Percentiles rank a stretch among this genome's conserved stretches.
These are phyloP conservation scores for Anhinga rufa DNA, from an alignment of 2,113 vertebrate genomes.

Conservation along the genomic window DNA sequence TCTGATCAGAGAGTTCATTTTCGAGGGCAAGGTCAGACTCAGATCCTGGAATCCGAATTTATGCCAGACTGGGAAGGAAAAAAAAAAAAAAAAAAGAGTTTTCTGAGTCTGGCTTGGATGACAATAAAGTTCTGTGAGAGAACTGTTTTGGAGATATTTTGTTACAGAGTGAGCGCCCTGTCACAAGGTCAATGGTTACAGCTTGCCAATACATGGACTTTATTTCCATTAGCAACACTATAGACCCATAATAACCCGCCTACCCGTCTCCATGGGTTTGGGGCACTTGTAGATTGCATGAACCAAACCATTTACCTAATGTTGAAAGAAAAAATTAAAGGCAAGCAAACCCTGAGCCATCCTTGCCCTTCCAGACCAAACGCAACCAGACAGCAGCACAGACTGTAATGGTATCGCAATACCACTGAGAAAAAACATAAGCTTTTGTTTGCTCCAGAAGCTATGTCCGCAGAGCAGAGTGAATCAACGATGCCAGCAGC, in stretches of 20 bases:
- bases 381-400: background rate
- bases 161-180: constrained; percentile 10
- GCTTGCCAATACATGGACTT: background rate
- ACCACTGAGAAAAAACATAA: background rate
- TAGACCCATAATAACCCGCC: background rate
- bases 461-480: background rate
- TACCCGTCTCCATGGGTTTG: background rate
- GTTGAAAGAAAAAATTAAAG: background rate
- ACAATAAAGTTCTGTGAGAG: constrained; percentile 9
- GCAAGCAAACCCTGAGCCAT: background rate
- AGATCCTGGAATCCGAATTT: background rate
- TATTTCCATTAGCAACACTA: constrained; percentile 19
- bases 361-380: background rate
- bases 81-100: background rate
- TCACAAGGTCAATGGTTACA: background rate
- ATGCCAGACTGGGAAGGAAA: background rate
- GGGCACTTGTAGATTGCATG: background rate
- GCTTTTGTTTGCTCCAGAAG: background rate
- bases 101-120: background rate
- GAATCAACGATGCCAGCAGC: background rate
- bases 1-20: background rate
- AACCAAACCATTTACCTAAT: background rate
- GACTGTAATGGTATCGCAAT: background rate
- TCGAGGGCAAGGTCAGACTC: background rate
- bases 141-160: constrained; percentile 16